phyloP scores from a whole-genome alignment of 2,888 invertebrate species.

The Monoplex corrugatus region DNA sequence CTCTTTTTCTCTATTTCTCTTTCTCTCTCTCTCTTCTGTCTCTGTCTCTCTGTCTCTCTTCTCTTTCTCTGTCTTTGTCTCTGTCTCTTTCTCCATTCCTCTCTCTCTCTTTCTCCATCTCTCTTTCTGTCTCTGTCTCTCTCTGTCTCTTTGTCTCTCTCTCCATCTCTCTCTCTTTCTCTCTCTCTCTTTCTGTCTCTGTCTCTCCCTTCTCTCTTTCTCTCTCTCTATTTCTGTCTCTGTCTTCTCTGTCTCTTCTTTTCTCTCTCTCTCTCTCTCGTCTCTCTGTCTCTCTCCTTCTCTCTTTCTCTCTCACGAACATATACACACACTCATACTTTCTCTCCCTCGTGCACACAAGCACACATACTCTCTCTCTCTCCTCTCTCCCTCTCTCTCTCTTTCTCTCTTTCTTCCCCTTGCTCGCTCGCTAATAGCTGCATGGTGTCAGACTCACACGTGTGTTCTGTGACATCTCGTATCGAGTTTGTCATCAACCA shows the following conservation, averaged over 20 bases:
- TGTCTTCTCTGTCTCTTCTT: too few species aligned
- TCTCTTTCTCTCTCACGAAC: conserved; percentile 44
- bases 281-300: too few species aligned
- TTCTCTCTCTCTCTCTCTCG: too few species aligned
- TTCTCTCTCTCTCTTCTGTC: too few species aligned
- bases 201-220: background rate
- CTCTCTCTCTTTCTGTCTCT: conserved; percentile 44
- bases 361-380: background rate
- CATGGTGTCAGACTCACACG: too few species aligned
- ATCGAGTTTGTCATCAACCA: conserved; percentile 8
- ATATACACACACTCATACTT: too few species aligned
- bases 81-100: background rate
- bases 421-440: too few species aligned
- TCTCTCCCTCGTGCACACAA: background rate
- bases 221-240: too few species aligned
- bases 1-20: background rate
- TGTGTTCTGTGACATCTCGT: background rate
- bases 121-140: conserved; percentile 7
- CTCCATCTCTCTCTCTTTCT: conserved; percentile 28
- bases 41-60: background rate
- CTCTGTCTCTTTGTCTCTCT: conserved; percentile 32
- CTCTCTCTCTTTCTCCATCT: conserved; percentile 8
- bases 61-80: background rate
- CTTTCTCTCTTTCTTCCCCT: background rate
- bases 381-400: background rate